A percentile compares a stretch with the other conserved stretches of the same genome.
Conservation (phyloP, 2,888 invertebrate species). For the Agriopis leucophaearia region DNA sequence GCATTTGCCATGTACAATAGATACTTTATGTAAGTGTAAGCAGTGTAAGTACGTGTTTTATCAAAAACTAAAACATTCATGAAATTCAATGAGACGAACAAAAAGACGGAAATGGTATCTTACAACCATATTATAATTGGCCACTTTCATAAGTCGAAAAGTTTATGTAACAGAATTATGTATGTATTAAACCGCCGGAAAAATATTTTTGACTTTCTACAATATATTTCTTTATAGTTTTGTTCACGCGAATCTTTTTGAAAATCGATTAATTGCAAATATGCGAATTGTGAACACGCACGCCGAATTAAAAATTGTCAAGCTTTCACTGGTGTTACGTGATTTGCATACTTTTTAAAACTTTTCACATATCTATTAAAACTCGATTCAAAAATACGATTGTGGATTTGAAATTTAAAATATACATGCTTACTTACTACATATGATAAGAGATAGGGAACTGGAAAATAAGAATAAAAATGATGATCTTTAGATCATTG, state of each 20-base stretch:
- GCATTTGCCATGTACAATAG: too few relatives aligned
- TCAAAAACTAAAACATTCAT: too few relatives aligned
- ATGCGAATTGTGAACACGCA: conserved; percentile 42
- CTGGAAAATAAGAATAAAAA: too few relatives aligned
- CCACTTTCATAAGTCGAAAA: conserved; percentile 73
- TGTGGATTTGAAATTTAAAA: too few relatives aligned
- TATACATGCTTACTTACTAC: too few relatives aligned
- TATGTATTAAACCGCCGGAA: conserved; percentile 78
- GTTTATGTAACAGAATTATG: conserved; percentile 77
- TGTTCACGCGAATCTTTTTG: conserved; percentile 67
- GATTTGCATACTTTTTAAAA: background rate
- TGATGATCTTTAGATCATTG: too few relatives aligned
- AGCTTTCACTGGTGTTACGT: conserved; percentile 27
- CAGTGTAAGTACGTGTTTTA: too few relatives aligned
- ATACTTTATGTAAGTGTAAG: too few relatives aligned
- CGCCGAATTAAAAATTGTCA: conserved; percentile 24
- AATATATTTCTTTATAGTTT: conserved; percentile 65
- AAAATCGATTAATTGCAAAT: conserved; percentile 45
- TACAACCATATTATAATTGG: conserved; percentile 76
- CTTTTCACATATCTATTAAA: too few relatives aligned
- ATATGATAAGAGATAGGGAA: too few relatives aligned
- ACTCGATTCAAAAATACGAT: too few relatives aligned
- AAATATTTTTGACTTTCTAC: conserved; percentile 77
- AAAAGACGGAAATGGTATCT: background rate
- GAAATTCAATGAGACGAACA: too few relatives aligned